Evolutionary conservation across 2,113 vertebrate species (phyloP), one percentile per base, ranked within the genome.

Genomic region (Todiramphus saurophagus): DNA sequence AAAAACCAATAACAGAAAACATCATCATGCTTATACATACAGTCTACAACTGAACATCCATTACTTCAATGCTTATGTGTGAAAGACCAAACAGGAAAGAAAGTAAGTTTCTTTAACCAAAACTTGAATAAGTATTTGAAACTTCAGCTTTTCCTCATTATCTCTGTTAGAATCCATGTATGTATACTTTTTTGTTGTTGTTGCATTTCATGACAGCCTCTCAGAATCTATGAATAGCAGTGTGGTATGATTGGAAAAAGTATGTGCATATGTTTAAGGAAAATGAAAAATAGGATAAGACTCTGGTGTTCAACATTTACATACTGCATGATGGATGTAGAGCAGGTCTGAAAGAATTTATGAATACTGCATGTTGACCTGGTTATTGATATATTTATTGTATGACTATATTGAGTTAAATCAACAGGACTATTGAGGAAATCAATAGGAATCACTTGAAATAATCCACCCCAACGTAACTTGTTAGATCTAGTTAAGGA

Each of bases 361-460:
- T 93, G 92, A 95, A 94, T 92, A 94, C 79, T 92, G 21, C 41
- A 62, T 87, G 43, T 83, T 96, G 90, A 96, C 94, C 86, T 87
- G 95, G 90, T 95, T 96, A 94, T 92, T 78, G 76, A 95, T 93
- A 93, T 87, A 43, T 60, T 96, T 94, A 92, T 92, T 93, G 89
- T 84, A 92, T 70, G 28, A 77, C 59, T 88, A 51, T 81, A 83
- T 48, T 72, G 48, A 95, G 76, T 90, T 94, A 93, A 93, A 92
- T 78, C 88, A 94, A 76, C 51, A 81, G 33, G 33, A 68, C 79
- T 90, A 41, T 19, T 90, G 68, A 33, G 27, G 58, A 96, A 93
- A 87, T 63, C 56, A 70, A 13, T 33, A 83, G 16, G 31, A 93
- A 93, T 90, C 33, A 56, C 79, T 83, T 73, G 75, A 81, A 91